Percentiles rank a stretch among this genome's conserved stretches.
Evolutionary conservation across 2,113 vertebrate genomes (phyloP).

Genomic region (Saimiri boliviensis): DNA sequence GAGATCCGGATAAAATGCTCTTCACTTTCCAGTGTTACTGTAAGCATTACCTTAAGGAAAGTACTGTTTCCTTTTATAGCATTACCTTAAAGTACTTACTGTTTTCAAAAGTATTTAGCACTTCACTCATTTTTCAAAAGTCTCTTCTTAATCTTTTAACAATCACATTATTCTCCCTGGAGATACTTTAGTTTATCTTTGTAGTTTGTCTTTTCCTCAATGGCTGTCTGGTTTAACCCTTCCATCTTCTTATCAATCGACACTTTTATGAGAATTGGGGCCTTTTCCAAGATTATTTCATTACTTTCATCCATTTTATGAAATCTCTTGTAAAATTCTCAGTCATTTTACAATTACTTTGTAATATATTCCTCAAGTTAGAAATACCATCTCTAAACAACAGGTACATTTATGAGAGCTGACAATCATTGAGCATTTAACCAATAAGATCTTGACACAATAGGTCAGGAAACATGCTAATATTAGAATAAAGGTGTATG

Average conservation of each 20-base stretch:
- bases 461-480: neutral
- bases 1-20: neutral
- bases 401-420: neutral
- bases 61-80: neutral
- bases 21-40: neutral
- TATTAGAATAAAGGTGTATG: neutral
- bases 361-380: neutral
- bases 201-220: neutral
- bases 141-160: neutral
- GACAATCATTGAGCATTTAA: neutral
- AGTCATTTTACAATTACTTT: neutral
- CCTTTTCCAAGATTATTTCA: neutral
- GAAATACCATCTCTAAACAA: neutral
- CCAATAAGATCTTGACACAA: neutral
- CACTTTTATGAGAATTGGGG: neutral
- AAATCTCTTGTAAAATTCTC: neutral
- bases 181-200: neutral
- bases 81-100: neutral
- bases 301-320: neutral
- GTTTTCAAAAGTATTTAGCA: neutral
- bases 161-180: neutral
- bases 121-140: neutral
- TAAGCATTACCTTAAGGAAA: neutral
- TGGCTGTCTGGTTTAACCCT: neutral
- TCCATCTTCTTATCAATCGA: neutral